Evolutionary conservation across 2,888 invertebrate species (phyloP).

Genomic region (Xanthia icteritia): DNA sequence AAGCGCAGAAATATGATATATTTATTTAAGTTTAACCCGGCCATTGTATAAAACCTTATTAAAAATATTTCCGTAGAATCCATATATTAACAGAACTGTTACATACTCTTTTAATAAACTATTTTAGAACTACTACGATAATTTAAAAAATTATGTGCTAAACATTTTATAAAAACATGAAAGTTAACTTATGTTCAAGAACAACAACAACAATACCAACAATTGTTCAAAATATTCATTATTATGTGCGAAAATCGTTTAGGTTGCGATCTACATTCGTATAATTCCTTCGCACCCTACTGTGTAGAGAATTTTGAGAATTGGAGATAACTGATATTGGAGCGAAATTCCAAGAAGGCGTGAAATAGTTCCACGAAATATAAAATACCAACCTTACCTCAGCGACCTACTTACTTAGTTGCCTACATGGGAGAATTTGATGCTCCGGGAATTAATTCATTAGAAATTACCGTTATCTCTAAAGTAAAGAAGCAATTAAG

Average conservation of each 20-base stretch:
- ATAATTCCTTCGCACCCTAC: conserved; percentile 70
- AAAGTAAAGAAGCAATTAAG: conserved; percentile 15
- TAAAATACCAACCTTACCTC: conserved; percentile 66
- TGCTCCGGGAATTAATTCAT: conserved; percentile 29
- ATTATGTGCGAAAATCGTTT: conserved; percentile 51
- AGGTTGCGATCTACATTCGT: conserved; percentile 65
- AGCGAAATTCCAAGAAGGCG: conserved; percentile 69
- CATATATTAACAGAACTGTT: conserved; percentile 27
- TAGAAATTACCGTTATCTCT: conserved; percentile 28
- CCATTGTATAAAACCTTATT: conserved; percentile 30
- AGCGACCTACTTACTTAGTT: conserved; percentile 59
- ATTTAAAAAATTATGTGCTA: neutral
- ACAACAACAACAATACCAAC: too few species aligned
- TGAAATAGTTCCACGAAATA: conserved; percentile 74
- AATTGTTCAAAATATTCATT: neutral
- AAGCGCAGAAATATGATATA: conserved; percentile 52
- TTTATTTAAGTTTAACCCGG: conserved; percentile 44
- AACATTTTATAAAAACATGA: neutral
- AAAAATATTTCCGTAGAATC: conserved; percentile 22
- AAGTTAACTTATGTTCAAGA: neutral
- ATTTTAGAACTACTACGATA: neutral
- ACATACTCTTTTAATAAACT: neutral
- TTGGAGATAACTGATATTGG: conserved; percentile 70
- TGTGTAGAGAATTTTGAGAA: conserved; percentile 68
- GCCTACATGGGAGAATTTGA: conserved; percentile 39